Evolutionary conservation across 2,888 invertebrate genomes (phyloP), one percentile per base, ranked within the genome.

Genomic region (Ferdinandea cuprea): DNA sequence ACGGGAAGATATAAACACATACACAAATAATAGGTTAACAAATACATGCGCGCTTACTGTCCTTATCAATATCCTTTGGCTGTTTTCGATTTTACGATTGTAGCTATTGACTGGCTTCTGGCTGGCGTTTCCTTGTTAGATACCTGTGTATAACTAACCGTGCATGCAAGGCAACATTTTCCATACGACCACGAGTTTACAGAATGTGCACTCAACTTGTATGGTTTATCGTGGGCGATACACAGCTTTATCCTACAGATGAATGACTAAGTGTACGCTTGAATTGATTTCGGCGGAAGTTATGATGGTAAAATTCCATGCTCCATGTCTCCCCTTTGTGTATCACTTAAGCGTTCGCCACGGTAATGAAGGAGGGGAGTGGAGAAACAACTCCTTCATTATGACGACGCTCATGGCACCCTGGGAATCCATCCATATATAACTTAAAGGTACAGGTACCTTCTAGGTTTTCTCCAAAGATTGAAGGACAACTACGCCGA

Each of bases 11-110:
- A 5, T 6, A 19, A 30, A 48, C 63, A 44, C 13, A 21, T 5
- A 19, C 54, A 19, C 21, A 21, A n/a, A n/a, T n/a, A n/a, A n/a
- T n/a, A n/a, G n/a, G n/a, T n/a, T n/a, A n/a, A n/a, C n/a, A n/a
- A n/a, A n/a, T n/a, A n/a, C n/a, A n/a, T n/a, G n/a, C n/a, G n/a
- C n/a, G n/a, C n/a, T n/a, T n/a, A n/a, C n/a, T n/a, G n/a, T n/a
- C n/a, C n/a, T n/a, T n/a, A n/a, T n/a, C n/a, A n/a, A n/a, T n/a
- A n/a, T 80, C 73, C 79, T 68, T 68, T 61, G 63, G 73, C 13
- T 69, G 68, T 46, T 65, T 52, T 80, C 80, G 58, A 80, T 71
- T 80, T 80, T 69, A 80, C 69, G 74, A 74, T 58, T 61, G 63
- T 68, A 50, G 28, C 40, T n/a, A n/a, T n/a, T n/a, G n/a, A n/a